Percentiles rank a stretch among this genome's conserved stretches.
Evolutionary conservation across 2,797 vertebrate genomes (phyloP).

Genomic region (Loriculus beryllinus): DNA sequence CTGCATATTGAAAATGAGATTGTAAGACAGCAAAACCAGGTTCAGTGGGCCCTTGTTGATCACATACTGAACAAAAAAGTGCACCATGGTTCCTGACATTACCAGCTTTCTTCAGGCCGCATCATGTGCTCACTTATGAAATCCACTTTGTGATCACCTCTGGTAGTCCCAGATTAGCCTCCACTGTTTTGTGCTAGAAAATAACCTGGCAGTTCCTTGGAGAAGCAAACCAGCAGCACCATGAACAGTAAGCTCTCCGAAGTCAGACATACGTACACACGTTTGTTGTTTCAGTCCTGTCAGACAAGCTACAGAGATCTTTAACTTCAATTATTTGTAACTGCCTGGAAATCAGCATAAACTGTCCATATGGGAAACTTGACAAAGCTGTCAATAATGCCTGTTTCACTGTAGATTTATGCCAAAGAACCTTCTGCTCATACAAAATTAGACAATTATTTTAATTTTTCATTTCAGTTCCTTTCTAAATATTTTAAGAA

Average conservation of each 20-base stretch:
- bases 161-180: neutral
- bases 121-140: neutral
- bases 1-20: neutral
- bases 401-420: neutral
- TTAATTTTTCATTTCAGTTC: neutral
- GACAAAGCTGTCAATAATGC: slow-evolving; percentile 41
- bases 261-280: neutral
- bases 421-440: slow-evolving; percentile 2
- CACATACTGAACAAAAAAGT: neutral
- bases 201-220: neutral
- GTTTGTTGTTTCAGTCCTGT: slow-evolving; percentile 25
- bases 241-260: neutral
- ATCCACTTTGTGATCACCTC: neutral
- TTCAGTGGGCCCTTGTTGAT: neutral
- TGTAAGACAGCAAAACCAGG: neutral
- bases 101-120: neutral
- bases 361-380: slow-evolving; percentile 3
- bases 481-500: neutral
- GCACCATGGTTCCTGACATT: neutral
- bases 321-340: slow-evolving; percentile 49
- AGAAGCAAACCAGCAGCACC: neutral
- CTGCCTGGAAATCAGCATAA: slow-evolving; percentile 21
- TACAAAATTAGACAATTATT: slow-evolving; percentile 9
- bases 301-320: slow-evolving; percentile 12
- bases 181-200: neutral